Base-by-base conservation (phyloP, 1,140 invertebrate genomes). In the Trichogramma pretiosum region DNA sequence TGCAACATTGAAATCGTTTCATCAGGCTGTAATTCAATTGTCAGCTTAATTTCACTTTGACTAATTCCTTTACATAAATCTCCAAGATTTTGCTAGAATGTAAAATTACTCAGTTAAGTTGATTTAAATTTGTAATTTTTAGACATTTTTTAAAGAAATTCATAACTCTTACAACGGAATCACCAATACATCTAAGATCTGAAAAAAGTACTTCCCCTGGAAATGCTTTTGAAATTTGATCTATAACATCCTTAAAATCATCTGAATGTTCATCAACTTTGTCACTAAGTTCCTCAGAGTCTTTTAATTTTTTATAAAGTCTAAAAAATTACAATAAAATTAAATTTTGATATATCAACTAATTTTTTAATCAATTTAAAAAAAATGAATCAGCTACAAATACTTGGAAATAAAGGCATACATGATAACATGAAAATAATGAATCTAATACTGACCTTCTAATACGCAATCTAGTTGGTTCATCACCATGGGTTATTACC, bases 401-500 rank as follows among this genome's bases (percentile, higher is more conserved):
- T 26, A 26, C 14, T 30, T 32, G n/a, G 44, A 50, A 14, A 13
- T 38, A 44, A 50, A 49, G 26, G 26, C 35, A 37, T n/a, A n/a
- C n/a, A n/a, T n/a, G n/a, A n/a, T n/a, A n/a, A n/a, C n/a, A n/a
- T n/a, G n/a, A n/a, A n/a, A 35, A 28, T 43, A 14, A 23, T 10
- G 48, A 28, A 21, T 21, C 3, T 9, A 33, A 23, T 38, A 50
- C 33, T 53, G 44, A 68, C 68, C 68, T 62, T 38, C 70, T 64
- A 50, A 72, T 63, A 50, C 70, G 54, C 52, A 62, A 65, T 21
- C 70, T 60, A 21, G 68, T 65, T 19, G 68, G 68, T 52, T 72
- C 70, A 50, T 72, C 70, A 3, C 65, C 68, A 37, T 68, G 58
- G 7, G 54, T 68, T 9, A 71, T 60, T 38, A 59, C 62, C 26